Percentiles rank a stretch among this genome's conserved stretches.
These are phyloP conservation scores for Etheostoma cragini DNA, from an alignment of 2,113 vertebrate species.

Conservation along the genomic window DNA sequence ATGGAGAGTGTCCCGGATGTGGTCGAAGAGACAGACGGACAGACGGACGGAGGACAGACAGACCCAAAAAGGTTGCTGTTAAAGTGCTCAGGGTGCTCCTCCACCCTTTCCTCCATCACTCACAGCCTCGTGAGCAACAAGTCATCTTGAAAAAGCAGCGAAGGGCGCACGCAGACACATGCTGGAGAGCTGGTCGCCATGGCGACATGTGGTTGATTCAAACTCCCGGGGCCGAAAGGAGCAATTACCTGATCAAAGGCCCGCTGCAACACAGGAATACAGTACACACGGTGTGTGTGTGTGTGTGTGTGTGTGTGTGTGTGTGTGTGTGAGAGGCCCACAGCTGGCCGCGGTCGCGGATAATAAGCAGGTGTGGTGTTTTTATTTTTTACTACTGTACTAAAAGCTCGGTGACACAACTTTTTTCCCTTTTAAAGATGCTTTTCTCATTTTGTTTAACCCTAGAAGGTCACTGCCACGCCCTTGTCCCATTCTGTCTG, in stretches of 20 bases:
- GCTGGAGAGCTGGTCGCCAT: slow-evolving; percentile 74
- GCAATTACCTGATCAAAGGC: slow-evolving; percentile 87
- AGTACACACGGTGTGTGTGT: slow-evolving; percentile 52
- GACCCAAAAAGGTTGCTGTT: slow-evolving; percentile 6
- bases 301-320: slow-evolving; percentile 51
- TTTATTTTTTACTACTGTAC: slow-evolving; percentile 12
- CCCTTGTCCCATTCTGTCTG: no score
- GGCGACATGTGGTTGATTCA: slow-evolving; percentile 74
- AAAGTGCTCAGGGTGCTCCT: not conserved
- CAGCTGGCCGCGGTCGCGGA: slow-evolving; percentile 70
- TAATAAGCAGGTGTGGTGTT: slow-evolving; percentile 56
- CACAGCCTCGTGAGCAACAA: slow-evolving; percentile 27
- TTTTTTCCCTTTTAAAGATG: not conserved
- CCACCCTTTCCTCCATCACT: slow-evolving; percentile 29
- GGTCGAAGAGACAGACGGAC: not conserved
- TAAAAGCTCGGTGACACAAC: not conserved
- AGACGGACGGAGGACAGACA: not conserved
- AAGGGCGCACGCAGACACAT: slow-evolving; percentile 64
- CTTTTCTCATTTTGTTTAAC: not conserved
- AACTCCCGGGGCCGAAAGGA: slow-evolving; percentile 75
- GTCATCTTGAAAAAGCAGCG: slow-evolving; percentile 65
- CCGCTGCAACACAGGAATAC: slow-evolving; percentile 60
- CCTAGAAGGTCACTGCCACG: not conserved
- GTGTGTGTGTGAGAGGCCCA: slow-evolving; percentile 63
- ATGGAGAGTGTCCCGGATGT: not conserved